These are phyloP conservation scores for Melospiza georgiana DNA, from an alignment of 2,113 vertebrate species.

Conservation along the genomic window DNA sequence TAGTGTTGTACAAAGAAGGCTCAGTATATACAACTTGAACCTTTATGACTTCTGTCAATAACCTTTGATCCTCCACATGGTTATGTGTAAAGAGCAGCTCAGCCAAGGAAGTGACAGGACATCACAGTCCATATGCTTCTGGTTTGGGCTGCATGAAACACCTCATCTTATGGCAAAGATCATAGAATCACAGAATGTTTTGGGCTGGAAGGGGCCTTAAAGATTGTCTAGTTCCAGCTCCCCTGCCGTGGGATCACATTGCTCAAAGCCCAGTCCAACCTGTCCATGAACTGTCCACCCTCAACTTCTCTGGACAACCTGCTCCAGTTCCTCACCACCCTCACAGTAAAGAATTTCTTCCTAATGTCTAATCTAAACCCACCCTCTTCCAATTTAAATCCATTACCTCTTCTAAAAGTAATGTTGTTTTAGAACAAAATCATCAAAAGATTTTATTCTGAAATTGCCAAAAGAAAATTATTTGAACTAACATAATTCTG, in stretches of 20 bases:
- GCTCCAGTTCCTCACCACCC: not conserved
- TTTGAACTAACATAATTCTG: not conserved
- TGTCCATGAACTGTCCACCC: not conserved
- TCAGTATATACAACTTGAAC: not conserved
- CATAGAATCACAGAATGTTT: not conserved
- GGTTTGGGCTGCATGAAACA: not conserved
- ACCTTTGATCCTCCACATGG: not conserved
- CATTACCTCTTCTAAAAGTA: not conserved
- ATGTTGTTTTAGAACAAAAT: not conserved
- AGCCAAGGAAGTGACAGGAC: not conserved
- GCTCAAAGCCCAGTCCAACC: not conserved
- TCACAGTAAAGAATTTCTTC: not conserved
- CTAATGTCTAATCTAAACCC: not conserved
- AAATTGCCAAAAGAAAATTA: not conserved
- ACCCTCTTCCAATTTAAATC: not conserved
- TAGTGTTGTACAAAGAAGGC: not conserved
- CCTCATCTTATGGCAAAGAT: not conserved
- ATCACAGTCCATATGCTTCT: accelerated
- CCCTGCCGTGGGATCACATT: accelerated
- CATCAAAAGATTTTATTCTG: not conserved
- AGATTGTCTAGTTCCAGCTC: not conserved
- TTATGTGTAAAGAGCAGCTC: not conserved
- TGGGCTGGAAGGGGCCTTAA: not conserved
- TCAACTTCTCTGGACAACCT: not conserved
- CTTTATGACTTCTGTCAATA: not conserved